phyloP scores from a whole-genome alignment of 2,113 vertebrate species.

The Sitta europaea region DNA sequence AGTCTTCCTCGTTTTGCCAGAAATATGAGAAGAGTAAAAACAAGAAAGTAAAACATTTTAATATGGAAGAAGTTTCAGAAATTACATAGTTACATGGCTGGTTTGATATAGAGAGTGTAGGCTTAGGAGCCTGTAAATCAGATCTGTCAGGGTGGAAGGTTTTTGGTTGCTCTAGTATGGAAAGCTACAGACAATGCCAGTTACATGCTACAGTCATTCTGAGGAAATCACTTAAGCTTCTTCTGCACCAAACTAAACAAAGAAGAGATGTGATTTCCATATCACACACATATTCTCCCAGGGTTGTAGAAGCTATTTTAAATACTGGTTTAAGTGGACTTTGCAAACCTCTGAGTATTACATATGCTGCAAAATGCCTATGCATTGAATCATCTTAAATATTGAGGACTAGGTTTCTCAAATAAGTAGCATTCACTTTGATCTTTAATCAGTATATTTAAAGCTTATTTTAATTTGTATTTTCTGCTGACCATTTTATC shows the following conservation, averaged over 20 bases:
- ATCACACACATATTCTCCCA: background rate
- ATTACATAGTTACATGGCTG: background rate
- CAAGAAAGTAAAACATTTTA: background rate
- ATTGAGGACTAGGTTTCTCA: background rate
- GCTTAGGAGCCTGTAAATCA: background rate
- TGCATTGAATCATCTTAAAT: background rate
- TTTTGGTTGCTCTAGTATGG: background rate
- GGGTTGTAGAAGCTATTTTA: background rate
- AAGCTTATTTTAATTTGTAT: background rate
- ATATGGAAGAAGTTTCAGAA: background rate
- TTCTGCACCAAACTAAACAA: background rate
- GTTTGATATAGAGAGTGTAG: background rate
- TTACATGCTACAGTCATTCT: background rate
- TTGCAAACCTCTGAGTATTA: background rate
- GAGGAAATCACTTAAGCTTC: background rate
- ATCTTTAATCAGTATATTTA: background rate
- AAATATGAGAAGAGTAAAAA: background rate
- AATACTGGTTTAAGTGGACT: background rate
- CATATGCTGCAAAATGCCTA: background rate
- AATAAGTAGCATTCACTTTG: background rate
- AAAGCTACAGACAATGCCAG: background rate
- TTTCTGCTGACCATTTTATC: background rate
- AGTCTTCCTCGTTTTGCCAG: background rate
- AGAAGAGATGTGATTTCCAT: background rate
- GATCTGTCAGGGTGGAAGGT: background rate